phyloP scores from a whole-genome alignment of 2,888 invertebrate species.

The Aquatica leii region DNA sequence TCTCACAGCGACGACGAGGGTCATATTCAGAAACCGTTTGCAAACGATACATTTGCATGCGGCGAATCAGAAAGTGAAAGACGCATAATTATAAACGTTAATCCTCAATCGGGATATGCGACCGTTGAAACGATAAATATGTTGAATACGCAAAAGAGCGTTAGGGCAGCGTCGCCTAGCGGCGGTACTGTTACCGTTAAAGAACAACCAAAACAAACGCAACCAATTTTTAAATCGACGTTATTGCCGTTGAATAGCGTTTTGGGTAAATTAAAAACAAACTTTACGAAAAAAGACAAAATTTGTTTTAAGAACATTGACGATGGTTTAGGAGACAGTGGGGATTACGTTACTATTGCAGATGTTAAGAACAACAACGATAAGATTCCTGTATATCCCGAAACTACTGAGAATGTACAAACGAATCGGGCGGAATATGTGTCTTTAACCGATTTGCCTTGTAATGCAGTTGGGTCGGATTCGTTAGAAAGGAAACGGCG shows the following conservation, averaged over 20 bases:
- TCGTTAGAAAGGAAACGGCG: conserved; percentile 65
- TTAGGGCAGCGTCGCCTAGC: conserved; percentile 56
- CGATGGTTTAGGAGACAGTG: conserved; percentile 64
- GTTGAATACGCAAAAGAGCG: conserved; percentile 33
- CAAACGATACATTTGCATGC: conserved; percentile 48
- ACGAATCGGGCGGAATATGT: conserved; percentile 78
- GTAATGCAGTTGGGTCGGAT: conserved; percentile 53
- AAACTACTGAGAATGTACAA: conserved; percentile 56
- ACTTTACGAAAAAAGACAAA: conserved; percentile 59
- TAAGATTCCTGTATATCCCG: conserved; percentile 56
- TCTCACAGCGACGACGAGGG: conserved; percentile 88
- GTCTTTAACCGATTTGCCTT: conserved; percentile 80
- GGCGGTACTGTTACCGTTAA: conserved; percentile 55
- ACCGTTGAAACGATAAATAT: conserved; percentile 54
- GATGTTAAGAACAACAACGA: conserved; percentile 83
- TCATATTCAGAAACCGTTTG: conserved; percentile 53
- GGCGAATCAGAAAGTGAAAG: conserved; percentile 36
- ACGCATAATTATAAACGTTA: conserved; percentile 51
- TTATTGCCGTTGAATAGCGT: conserved; percentile 75
- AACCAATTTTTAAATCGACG: conserved; percentile 59
- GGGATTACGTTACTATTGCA: conserved; percentile 87
- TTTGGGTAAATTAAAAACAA: conserved; percentile 72
- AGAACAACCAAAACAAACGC: conserved; percentile 46
- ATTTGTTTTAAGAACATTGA: conserved; percentile 43
- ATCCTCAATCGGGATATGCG: conserved; percentile 57